Evolutionary conservation across 2,797 vertebrate species (phyloP).

Genomic region (Lerista edwardsae): DNA sequence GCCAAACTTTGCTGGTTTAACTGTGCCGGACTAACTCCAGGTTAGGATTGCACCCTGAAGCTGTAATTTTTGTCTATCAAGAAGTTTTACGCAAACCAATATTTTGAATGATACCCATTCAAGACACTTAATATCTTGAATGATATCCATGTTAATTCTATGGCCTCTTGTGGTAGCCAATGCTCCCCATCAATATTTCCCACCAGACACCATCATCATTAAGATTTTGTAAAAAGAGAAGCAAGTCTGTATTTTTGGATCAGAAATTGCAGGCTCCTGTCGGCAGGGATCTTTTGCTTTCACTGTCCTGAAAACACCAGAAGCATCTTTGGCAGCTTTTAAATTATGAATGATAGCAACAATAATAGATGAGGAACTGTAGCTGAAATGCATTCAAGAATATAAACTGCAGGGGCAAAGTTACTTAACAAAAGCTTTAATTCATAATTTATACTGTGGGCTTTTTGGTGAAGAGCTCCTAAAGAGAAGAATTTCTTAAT

Average conservation of each 20-base stretch:
- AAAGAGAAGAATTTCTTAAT: neutral
- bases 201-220: neutral
- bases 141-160: accelerated
- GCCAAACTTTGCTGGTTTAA: too few relatives aligned
- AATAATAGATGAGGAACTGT: conserved; percentile 51
- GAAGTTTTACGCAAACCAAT: accelerated
- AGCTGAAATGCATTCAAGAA: conserved; percentile 33
- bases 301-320: conserved; percentile 25
- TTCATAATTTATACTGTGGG: conserved; percentile 12
- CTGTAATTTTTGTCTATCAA: neutral
- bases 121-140: too few relatives aligned
- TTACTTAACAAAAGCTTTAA: conserved; percentile 23
- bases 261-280: conserved; percentile 25
- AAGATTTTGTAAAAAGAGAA: conserved; percentile 29
- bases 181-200: neutral
- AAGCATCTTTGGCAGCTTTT: conserved; percentile 37
- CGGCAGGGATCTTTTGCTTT: conserved; percentile 35
- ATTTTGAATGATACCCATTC: neutral
- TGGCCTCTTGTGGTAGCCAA: neutral
- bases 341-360: conserved; percentile 65
- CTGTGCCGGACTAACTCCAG: too few relatives aligned
- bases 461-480: neutral
- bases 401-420: neutral
- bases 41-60: neutral
- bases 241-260: neutral